Conservation (phyloP, 2,888 invertebrate species). For the Pecten maximus region DNA sequence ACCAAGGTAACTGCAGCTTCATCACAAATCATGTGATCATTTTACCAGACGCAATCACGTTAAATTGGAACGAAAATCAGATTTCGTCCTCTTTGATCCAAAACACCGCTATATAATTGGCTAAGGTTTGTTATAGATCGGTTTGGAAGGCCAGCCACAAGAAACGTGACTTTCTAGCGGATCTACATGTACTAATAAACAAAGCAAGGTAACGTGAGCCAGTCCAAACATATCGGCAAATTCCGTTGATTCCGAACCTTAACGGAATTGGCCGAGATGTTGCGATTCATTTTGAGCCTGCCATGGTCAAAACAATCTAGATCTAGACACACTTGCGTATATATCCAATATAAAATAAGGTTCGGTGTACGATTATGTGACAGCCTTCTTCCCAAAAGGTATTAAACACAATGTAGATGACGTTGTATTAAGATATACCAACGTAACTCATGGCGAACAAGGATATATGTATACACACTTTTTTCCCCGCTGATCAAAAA, state of each 20-base stretch:
- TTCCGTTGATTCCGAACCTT: neutral
- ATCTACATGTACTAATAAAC: neutral
- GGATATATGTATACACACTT: too few species aligned
- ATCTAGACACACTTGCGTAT: too few species aligned
- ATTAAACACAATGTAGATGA: too few species aligned
- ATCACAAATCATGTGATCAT: neutral
- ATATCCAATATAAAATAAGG: too few species aligned
- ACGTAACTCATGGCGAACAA: too few species aligned
- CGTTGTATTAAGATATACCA: too few species aligned
- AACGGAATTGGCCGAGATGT: neutral
- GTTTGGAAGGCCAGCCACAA: neutral
- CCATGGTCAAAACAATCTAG: too few species aligned
- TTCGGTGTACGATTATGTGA: too few species aligned
- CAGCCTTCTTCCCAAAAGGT: too few species aligned
- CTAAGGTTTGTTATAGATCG: neutral
- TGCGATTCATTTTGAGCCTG: too few species aligned
- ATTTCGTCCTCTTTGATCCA: neutral
- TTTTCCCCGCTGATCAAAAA: too few species aligned
- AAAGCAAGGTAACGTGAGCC: neutral
- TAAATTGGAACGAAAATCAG: neutral
- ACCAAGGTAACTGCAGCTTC: too few species aligned
- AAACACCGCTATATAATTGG: neutral
- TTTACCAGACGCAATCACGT: neutral
- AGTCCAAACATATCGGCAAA: neutral
- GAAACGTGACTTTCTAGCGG: neutral